A percentile compares a stretch with the other conserved stretches of the same genome.
phyloP scores from a whole-genome alignment of 2,113 vertebrate species.

The Turdus rufiventris region DNA sequence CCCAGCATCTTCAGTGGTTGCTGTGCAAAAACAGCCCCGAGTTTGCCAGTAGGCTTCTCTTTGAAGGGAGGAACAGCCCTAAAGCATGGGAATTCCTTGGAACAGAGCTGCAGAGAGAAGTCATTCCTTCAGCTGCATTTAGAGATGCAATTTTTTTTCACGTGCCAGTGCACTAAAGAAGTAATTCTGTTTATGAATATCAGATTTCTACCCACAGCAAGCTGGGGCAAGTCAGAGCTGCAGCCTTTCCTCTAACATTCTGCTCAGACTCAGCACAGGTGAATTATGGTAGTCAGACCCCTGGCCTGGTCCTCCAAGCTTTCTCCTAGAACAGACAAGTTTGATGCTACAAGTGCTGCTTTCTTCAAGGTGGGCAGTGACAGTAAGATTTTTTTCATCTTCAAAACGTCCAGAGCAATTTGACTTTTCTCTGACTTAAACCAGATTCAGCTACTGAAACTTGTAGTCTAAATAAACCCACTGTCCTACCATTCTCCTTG shows the following conservation, averaged over 20 bases:
- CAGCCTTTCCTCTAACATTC: not conserved
- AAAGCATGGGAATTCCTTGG: not conserved
- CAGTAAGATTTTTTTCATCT: not conserved
- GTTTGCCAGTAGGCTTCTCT: conserved; percentile 24
- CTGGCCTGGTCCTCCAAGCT: not conserved
- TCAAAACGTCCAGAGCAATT: not conserved
- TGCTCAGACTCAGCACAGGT: not conserved
- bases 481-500: not conserved
- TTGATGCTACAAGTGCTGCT: not conserved
- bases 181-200: not conserved
- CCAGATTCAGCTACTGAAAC: not conserved
- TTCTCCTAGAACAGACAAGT: not conserved
- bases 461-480: not conserved
- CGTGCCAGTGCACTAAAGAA: not conserved
- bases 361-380: not conserved
- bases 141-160: not conserved
- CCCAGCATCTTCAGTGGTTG: not conserved
- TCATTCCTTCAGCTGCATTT: not conserved
- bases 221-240: not conserved
- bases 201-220: not conserved
- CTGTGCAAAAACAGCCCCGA: not conserved
- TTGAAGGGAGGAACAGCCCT: not conserved
- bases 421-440: not conserved
- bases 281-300: not conserved
- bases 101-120: not conserved